Evolutionary conservation across 1,140 invertebrate species (phyloP), one percentile per base, ranked within the genome.

Genomic region (Drosophila grimshawi): DNA sequence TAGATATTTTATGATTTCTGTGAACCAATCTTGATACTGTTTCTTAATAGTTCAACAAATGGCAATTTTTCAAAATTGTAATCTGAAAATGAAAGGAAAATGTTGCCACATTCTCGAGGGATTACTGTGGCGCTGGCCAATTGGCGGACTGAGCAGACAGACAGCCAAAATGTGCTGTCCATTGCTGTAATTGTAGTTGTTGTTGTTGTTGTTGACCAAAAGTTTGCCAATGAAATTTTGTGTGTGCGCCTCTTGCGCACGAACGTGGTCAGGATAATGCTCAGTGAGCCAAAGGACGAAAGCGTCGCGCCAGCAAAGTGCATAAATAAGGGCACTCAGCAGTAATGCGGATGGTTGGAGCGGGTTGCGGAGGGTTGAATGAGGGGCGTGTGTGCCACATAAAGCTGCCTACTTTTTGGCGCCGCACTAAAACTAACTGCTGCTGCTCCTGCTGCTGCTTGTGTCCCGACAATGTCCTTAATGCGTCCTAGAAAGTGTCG

Each of bases 241-340:
- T 43, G 55, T 11, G 51, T 52, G 48, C 33, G 52, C 64, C 43
- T 71, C 57, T 64, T 51, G 55, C 45, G 35, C n/a, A 5, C 8
- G 32, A 48, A 49, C 60, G 32, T 48, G 53, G 52, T 57, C 63
- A 57, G 52, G 27, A 33, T 32, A n/a, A 37, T 37, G 52, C 52
- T 35, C 27, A 48, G 52, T 41, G 32, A 48, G 63, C 43, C 63
- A 33, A 66, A 39, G 37, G 19, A 29, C 35, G 41, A 46, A n/a
- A 51, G 49, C 48, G 39, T 52, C 56, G 67, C 49, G 67, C 45
- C 49, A 43, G 48, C 62, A 79, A 72, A 79, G 57, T 79, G 76
- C 65, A 76, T 78, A 76, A 76, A 79, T 76, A 78, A 78, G 62
- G 59, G 27, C 68, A 76, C 68, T 65, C 64, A 56, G 32, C 32